Evolutionary conservation across 2,797 vertebrate species (phyloP).

Genomic region (Halcyon leucocephala): DNA sequence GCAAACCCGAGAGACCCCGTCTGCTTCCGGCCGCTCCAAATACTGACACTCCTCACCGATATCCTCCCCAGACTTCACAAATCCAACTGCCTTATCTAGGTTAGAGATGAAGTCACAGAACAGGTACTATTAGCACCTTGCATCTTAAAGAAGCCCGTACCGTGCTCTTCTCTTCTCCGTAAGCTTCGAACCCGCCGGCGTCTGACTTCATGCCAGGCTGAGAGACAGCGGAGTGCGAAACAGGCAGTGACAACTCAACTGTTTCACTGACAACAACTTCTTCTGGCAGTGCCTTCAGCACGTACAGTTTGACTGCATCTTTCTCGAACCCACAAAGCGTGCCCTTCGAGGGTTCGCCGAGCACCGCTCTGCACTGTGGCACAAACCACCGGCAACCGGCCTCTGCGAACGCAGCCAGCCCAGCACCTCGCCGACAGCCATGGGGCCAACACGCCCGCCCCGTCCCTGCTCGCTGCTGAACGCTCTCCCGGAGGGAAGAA

Average conservation of each 20-base stretch:
- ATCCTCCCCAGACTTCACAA: neutral
- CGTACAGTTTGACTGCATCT: too few relatives aligned
- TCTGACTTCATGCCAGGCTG: neutral
- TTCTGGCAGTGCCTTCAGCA: neutral
- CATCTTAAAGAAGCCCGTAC: too few relatives aligned
- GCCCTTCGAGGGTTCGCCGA: too few relatives aligned
- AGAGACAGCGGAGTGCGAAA: neutral
- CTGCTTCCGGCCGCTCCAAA: neutral
- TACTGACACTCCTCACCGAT: fast-evolving
- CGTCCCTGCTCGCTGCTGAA: too few relatives aligned
- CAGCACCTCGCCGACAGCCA: neutral
- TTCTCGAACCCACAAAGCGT: neutral
- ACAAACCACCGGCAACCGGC: neutral
- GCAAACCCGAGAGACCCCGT: neutral
- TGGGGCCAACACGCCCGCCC: too few relatives aligned
- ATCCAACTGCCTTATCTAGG: neutral
- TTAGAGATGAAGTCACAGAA: fast-evolving
- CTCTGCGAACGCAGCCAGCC: too few relatives aligned
- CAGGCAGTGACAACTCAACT: neutral
- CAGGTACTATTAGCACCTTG: neutral
- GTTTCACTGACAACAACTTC: neutral
- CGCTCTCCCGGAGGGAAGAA: too few relatives aligned
- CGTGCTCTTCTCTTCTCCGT: neutral
- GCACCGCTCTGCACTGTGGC: neutral
- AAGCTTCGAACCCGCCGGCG: fast-evolving